Evolutionary conservation across 2,888 invertebrate species (phyloP).

Genomic region (Tachina grossa): DNA sequence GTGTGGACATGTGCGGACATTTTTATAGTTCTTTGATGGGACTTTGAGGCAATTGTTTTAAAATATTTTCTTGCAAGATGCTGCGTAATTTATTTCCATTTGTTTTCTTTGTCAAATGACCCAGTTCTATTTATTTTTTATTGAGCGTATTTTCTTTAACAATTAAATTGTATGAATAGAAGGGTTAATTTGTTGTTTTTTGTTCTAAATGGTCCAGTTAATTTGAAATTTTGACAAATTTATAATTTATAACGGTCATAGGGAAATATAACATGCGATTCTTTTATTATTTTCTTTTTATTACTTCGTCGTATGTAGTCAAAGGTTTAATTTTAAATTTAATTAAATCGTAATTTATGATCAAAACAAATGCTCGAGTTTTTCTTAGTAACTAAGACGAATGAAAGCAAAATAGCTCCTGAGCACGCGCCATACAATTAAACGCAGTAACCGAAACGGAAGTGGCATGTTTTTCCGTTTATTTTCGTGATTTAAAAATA

Average conservation of each 20-base stretch:
- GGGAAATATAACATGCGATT: slow-evolving; percentile 41
- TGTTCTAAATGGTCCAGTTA: slow-evolving; percentile 64
- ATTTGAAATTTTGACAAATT: slow-evolving; percentile 52
- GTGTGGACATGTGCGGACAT: slow-evolving; percentile 74
- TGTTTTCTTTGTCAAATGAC: slow-evolving; percentile 54
- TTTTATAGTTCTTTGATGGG: slow-evolving; percentile 72
- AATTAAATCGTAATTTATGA: slow-evolving; percentile 70
- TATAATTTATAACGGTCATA: slow-evolving; percentile 61
- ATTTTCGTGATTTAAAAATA: slow-evolving; percentile 10
- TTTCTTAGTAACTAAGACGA: not conserved
- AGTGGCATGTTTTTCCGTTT: slow-evolving; percentile 63
- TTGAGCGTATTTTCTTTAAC: slow-evolving; percentile 33
- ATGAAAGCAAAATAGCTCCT: slow-evolving; percentile 11
- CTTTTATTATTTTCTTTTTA: not conserved
- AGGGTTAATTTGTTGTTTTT: slow-evolving; percentile 62
- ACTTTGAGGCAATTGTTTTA: slow-evolving; percentile 52
- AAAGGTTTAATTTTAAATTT: slow-evolving; percentile 60
- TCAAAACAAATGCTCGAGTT: slow-evolving; percentile 54
- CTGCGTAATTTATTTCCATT: slow-evolving; percentile 65
- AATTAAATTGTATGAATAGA: slow-evolving; percentile 8
- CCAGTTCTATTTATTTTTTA: slow-evolving; percentile 51
- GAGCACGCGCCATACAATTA: slow-evolving; percentile 56
- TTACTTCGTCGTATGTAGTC: slow-evolving; percentile 1
- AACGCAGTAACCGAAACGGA: slow-evolving; percentile 46
- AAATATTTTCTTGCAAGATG: slow-evolving; percentile 30